phyloP scores from a whole-genome alignment of 2,797 vertebrate species.

The Micromesistius poutassou region DNA sequence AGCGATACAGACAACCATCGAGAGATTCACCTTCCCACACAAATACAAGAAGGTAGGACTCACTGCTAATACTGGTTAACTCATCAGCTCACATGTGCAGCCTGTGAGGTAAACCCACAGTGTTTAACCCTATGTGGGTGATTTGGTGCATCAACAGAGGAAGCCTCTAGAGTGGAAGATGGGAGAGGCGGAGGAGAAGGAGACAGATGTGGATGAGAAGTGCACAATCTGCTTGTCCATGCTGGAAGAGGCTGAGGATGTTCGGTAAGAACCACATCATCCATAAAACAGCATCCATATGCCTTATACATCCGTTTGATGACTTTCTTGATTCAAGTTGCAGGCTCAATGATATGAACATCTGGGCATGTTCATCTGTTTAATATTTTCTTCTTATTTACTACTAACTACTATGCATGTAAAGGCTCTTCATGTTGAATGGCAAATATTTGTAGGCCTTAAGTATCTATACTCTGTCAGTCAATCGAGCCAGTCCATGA shows the following conservation, averaged over 20 bases:
- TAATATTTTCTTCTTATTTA: not conserved
- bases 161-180: slow-evolving; percentile 89
- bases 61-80: not conserved
- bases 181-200: slow-evolving; percentile 84
- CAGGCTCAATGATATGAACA: too few species aligned
- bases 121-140: slow-evolving; percentile 15
- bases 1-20: slow-evolving; percentile 93
- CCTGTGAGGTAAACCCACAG: not conserved
- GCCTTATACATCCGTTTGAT: not conserved
- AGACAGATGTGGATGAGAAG: slow-evolving; percentile 94
- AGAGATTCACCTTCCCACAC: slow-evolving; percentile 97
- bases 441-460: not conserved
- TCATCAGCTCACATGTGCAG: not conserved
- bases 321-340: not conserved
- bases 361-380: not conserved
- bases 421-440: not conserved
- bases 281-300: not conserved
- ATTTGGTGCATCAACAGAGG: slow-evolving; percentile 72
- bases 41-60: slow-evolving; percentile 96
- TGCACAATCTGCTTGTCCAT: slow-evolving; percentile 98
- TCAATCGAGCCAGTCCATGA: not conserved
- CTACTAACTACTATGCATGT: not conserved
- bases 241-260: slow-evolving; percentile 95
- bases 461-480: not conserved
- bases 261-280: slow-evolving; percentile 78